Percentiles rank a stretch among this genome's conserved stretches.
These are phyloP conservation scores for Dasypus novemcinctus DNA, from an alignment of 2,113 vertebrate species.

Conservation along the genomic window DNA sequence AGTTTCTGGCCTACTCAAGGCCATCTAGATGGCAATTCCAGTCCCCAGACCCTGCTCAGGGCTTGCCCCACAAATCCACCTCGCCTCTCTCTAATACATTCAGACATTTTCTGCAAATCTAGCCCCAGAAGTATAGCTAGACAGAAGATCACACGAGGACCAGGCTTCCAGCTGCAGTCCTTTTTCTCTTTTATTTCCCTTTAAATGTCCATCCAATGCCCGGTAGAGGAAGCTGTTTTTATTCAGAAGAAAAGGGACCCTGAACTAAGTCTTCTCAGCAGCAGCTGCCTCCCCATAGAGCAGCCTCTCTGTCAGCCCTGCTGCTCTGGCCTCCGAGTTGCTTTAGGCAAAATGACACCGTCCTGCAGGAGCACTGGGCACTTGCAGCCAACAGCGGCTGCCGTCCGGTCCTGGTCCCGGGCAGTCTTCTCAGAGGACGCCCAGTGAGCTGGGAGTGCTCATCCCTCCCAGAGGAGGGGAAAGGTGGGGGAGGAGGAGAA, in stretches of 20 bases:
- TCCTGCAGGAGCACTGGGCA: neutral
- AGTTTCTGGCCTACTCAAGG: neutral
- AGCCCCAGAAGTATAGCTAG: neutral
- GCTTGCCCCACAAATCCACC: neutral
- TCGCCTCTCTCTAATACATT: neutral
- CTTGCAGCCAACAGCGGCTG: neutral
- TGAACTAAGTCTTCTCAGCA: neutral
- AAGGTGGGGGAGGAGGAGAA: too few species aligned
- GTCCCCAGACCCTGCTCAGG: neutral
- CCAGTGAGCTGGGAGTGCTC: neutral
- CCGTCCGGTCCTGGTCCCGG: neutral
- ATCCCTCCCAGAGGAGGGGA: neutral
- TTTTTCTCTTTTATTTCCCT: neutral
- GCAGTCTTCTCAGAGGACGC: accelerated
- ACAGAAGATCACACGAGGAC: neutral
- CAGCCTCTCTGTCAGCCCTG: neutral
- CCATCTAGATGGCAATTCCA: neutral
- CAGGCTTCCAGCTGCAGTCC: neutral
- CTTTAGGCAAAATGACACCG: conserved; percentile 5
- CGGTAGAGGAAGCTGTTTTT: neutral
- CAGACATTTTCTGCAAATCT: neutral
- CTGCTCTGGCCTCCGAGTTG: neutral
- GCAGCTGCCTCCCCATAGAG: neutral
- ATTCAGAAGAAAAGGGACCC: neutral
- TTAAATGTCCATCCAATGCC: neutral